Conservation (phyloP, 1,140 invertebrate species). For the Trichonephila inaurata region DNA sequence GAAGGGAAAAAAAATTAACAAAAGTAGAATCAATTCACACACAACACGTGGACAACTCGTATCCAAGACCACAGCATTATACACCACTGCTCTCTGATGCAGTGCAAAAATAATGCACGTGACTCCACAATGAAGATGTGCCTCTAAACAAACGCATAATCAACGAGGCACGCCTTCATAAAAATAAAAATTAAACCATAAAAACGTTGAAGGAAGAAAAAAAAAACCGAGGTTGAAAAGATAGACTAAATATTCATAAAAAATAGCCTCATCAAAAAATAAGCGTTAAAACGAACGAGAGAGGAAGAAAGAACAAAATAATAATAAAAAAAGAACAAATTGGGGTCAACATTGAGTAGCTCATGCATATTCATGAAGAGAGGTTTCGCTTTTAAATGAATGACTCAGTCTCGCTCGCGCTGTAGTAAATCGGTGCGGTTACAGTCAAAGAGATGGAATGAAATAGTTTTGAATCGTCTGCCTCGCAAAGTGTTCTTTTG, state of each 20-base stretch:
- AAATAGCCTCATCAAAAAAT: slow-evolving; percentile 47
- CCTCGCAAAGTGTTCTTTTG: not conserved
- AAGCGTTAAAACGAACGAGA: not conserved
- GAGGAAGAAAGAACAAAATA: not conserved
- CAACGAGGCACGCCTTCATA: slow-evolving; percentile 7
- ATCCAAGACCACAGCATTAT: not conserved
- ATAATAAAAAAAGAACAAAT: slow-evolving; percentile 55
- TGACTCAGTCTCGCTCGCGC: slow-evolving; percentile 6
- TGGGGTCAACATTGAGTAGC: slow-evolving; percentile 45
- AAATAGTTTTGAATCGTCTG: slow-evolving; percentile 4
- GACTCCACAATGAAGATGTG: not conserved
- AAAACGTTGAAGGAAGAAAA: not conserved
- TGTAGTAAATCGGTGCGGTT: slow-evolving; percentile 62
- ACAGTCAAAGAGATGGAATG: not conserved
- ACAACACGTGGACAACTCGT: not conserved
- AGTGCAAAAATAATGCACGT: not conserved
- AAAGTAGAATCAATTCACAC: not conserved
- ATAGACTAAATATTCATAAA: slow-evolving; percentile 19
- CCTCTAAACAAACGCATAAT: slow-evolving; percentile 12
- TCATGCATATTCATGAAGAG: slow-evolving; percentile 71
- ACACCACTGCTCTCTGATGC: not conserved
- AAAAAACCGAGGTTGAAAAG: slow-evolving; percentile 18
- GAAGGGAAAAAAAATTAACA: not conserved
- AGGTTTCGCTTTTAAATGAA: slow-evolving; percentile 12
- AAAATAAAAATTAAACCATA: slow-evolving; percentile 18